Conservation (phyloP, 2,888 invertebrate species). For the Onthophagus sagittarius region DNA sequence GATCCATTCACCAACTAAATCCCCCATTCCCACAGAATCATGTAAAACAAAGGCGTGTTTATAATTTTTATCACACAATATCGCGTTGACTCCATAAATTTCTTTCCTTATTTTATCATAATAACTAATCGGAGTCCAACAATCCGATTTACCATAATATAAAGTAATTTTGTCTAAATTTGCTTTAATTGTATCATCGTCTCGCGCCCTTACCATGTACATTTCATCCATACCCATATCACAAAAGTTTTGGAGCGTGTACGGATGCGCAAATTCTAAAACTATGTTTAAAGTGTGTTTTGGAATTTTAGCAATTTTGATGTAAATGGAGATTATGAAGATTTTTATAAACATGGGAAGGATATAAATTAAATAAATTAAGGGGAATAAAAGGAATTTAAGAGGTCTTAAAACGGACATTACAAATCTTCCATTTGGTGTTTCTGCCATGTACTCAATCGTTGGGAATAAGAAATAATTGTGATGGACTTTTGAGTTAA, state of each 20-base stretch:
- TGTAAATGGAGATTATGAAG: conserved; percentile 55
- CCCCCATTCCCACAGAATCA: conserved; percentile 56
- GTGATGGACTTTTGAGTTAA: conserved; percentile 55
- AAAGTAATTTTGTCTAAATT: conserved; percentile 66
- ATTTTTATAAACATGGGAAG: conserved; percentile 55
- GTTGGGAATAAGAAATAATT: conserved; percentile 81
- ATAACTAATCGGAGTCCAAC: conserved; percentile 77
- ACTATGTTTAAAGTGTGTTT: conserved; percentile 51
- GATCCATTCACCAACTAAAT: conserved; percentile 38
- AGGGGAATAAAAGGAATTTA: conserved; percentile 45
- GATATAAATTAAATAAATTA: conserved; percentile 49
- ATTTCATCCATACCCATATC: conserved; percentile 77
- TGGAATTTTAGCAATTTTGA: conserved; percentile 54
- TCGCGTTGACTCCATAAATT: conserved; percentile 60
- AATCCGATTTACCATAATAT: conserved; percentile 75
- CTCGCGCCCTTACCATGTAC: conserved; percentile 65
- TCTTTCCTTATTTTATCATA: conserved; percentile 61
- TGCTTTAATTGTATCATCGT: conserved; percentile 52
- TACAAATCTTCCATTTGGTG: conserved; percentile 67
- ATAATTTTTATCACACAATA: conserved; percentile 57
- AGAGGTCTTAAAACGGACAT: conserved; percentile 55
- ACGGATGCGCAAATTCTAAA: conserved; percentile 56
- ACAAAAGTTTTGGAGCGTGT: conserved; percentile 61
- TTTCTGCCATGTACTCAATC: conserved; percentile 73
- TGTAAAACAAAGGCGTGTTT: conserved; percentile 80